These are phyloP conservation scores for Myiopsitta monachus DNA, from an alignment of 2,113 vertebrate genomes.

Conservation along the genomic window DNA sequence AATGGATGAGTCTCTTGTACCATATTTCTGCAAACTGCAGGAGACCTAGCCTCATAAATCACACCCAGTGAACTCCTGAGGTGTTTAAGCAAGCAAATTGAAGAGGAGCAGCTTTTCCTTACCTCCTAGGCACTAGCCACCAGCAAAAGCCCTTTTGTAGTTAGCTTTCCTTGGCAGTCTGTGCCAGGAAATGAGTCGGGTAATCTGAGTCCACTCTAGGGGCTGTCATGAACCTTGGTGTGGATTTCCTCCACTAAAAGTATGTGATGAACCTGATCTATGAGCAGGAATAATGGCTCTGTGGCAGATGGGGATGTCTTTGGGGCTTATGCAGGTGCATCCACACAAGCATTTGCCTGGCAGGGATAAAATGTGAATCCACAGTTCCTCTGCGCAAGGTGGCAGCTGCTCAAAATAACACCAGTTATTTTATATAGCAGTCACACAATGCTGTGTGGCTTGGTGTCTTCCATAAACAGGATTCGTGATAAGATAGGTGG, in stretches of 20 bases:
- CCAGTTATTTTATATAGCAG: constrained; percentile 16
- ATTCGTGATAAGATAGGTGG: constrained; percentile 36
- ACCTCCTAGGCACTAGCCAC: background rate
- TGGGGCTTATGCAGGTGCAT: background rate
- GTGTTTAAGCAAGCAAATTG: background rate
- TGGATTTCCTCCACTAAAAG: background rate
- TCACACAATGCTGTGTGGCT: background rate
- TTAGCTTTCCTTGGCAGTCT: background rate
- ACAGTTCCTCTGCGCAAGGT: background rate
- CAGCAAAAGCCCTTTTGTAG: background rate
- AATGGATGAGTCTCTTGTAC: background rate
- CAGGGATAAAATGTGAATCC: background rate
- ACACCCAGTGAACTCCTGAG: background rate
- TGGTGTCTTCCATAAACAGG: background rate
- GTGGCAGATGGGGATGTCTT: background rate
- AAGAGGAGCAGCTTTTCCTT: background rate
- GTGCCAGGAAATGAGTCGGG: background rate
- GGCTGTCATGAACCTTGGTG: background rate
- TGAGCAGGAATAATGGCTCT: background rate
- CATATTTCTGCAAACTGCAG: background rate
- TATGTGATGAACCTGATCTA: background rate
- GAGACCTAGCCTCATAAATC: background rate
- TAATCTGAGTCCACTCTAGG: background rate
- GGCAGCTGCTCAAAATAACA: background rate
- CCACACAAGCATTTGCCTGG: background rate